Base-by-base conservation (phyloP, 2,113 vertebrate species). In the Acrocephalus arundinaceus region DNA sequence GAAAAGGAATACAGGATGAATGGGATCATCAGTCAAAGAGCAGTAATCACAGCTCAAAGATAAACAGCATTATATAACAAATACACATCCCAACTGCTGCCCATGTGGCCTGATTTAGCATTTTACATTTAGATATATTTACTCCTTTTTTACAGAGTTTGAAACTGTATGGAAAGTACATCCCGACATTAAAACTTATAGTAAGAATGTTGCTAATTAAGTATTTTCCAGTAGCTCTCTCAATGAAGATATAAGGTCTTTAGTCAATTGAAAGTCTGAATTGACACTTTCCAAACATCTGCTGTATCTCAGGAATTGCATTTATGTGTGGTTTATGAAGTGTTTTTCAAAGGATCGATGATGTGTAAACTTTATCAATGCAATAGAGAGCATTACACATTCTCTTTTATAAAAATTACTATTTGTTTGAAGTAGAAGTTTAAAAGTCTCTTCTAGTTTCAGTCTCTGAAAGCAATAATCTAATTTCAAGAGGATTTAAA, bases 371-470 rank as follows among this genome's bases (percentile, higher is more conserved):
- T 93, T 93, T 87, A 94, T 74, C 71, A 92, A 89, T 17, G 70
- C 6, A 8, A 90, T 24, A 85, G 76, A 54, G 86, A 87, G 87
- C 85, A 87, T 87, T 87, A 87, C 22, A 89, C 75, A 90, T 35
- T 84, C 86, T 78, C 46, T 25, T 73, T 11, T 88, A 61, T 25
- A 96, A 94, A 94, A 94, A 95, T 61, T 25, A 92, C 59, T 93
- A 37, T 62, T 86, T 51, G 51, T 95, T 46, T 31, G 17, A 96
- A 74, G 75, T 6, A 78, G 25, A 70, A 88, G 13, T 52, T 96
- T 91, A 84, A 95, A 91, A 94, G 75, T 31, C 71, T 85, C n/a
- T 88, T 96, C 48, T 93, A 52, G 45, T 92, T 94, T 52, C 84
- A 87, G 48, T 15, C 71, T 73, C 48, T 19, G 54, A 92, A 92